These are phyloP conservation scores for Zonotrichia albicollis DNA, from an alignment of 2,797 vertebrate genomes.

Conservation along the genomic window DNA sequence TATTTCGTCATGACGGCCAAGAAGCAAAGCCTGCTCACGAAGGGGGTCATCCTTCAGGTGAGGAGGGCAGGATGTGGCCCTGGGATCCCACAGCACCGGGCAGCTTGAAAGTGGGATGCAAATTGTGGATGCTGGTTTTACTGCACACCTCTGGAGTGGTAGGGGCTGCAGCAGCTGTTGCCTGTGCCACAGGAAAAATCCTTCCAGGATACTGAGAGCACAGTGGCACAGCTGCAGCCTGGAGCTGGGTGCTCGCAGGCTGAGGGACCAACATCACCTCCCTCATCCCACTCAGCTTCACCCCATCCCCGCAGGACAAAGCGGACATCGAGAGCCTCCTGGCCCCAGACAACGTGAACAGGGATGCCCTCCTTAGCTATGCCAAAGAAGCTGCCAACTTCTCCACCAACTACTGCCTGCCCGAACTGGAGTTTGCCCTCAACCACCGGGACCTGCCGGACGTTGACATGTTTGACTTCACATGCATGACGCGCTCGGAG, in stretches of 20 bases:
- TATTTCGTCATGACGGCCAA: constrained; percentile 99
- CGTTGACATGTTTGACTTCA: constrained; percentile 94
- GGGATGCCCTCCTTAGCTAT: constrained; percentile 82
- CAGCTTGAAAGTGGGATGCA: neutral
- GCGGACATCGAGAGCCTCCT: constrained; percentile 82
- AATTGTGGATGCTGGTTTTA: neutral
- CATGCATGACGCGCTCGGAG: constrained; percentile 92
- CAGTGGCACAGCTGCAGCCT: neutral
- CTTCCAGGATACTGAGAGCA: neutral
- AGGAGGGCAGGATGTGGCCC: neutral
- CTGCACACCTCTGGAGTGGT: neutral
- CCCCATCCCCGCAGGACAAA: constrained; percentile 78
- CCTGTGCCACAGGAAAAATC: neutral
- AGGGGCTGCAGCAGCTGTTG: neutral
- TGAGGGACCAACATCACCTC: neutral
- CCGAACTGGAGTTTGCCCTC: constrained; percentile 83
- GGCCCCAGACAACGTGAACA: constrained; percentile 80
- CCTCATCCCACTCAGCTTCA: neutral
- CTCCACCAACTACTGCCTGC: constrained; percentile 84
- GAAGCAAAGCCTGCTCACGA: constrained; percentile 90
- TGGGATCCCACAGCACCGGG: fast-evolving
- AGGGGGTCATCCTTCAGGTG: constrained; percentile 91
- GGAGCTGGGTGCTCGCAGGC: neutral
- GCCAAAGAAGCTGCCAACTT: constrained; percentile 87
- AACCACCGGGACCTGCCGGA: constrained; percentile 79